Conservation (phyloP, 2,888 invertebrate genomes). For the Lasiommata megera region DNA sequence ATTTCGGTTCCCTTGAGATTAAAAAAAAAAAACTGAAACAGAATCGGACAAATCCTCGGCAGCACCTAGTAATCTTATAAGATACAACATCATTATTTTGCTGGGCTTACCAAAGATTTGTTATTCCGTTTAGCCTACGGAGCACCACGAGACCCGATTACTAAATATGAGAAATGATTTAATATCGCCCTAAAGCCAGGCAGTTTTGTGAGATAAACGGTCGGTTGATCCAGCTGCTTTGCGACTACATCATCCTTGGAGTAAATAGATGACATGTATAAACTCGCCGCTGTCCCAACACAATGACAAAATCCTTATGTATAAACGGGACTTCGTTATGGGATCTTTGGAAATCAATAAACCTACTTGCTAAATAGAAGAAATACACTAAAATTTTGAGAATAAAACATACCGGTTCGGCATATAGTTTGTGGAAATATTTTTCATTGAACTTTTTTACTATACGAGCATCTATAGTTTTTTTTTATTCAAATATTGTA, state of each 20-base stretch:
- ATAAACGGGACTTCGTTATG: slow-evolving; percentile 3
- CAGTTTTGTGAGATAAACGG: slow-evolving; percentile 58
- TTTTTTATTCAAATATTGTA: too few relatives aligned
- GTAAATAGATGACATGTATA: slow-evolving; percentile 22
- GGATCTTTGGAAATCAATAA: background rate
- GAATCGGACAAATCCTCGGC: too few relatives aligned
- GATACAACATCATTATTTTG: too few relatives aligned
- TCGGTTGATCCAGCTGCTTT: slow-evolving; percentile 59
- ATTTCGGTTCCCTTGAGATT: too few relatives aligned
- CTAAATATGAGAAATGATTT: slow-evolving; percentile 26
- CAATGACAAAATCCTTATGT: slow-evolving; percentile 22
- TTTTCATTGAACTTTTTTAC: too few relatives aligned
- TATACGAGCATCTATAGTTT: too few relatives aligned
- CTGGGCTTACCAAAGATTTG: background rate
- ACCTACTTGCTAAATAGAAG: too few relatives aligned
- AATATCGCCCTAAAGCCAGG: slow-evolving; percentile 26
- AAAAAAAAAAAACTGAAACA: too few relatives aligned
- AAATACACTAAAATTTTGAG: too few relatives aligned
- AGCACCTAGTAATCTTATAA: too few relatives aligned
- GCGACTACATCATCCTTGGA: slow-evolving; percentile 19
- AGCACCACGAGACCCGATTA: slow-evolving; percentile 18
- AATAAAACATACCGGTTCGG: too few relatives aligned
- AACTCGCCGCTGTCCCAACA: slow-evolving; percentile 22
- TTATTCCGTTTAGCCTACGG: slow-evolving; percentile 6
- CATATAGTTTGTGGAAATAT: too few relatives aligned